These are phyloP conservation scores for Rafetus swinhoei DNA, from an alignment of 2,113 vertebrate species.

Conservation along the genomic window DNA sequence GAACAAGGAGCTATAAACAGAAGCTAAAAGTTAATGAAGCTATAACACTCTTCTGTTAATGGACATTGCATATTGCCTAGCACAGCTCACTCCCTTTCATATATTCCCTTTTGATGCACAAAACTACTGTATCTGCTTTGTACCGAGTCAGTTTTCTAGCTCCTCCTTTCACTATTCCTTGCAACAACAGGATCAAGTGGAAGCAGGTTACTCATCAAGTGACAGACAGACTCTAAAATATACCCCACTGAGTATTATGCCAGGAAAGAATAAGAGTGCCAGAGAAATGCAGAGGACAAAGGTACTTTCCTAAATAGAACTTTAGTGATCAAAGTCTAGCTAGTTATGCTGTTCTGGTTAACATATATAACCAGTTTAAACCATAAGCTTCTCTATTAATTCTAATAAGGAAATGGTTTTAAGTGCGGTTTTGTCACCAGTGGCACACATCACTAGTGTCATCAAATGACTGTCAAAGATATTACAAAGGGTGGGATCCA, in stretches of 20 bases:
- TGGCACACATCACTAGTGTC: not conserved
- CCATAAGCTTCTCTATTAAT: not conserved
- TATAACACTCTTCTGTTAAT: not conserved
- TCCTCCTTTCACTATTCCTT: not conserved
- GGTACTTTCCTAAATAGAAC: not conserved
- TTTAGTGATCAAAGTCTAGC: not conserved
- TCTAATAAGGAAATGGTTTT: not conserved
- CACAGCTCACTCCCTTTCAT: not conserved
- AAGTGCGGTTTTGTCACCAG: not conserved
- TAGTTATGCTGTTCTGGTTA: not conserved
- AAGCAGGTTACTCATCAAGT: not conserved
- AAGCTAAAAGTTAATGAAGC: not conserved
- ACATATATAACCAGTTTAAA: not conserved
- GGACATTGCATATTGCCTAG: accelerated
- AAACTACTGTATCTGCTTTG: not conserved
- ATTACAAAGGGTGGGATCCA: not conserved
- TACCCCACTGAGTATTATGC: not conserved
- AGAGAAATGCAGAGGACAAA: not conserved
- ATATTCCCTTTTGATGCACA: not conserved
- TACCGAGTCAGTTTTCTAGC: not conserved
- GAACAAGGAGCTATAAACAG: not conserved
- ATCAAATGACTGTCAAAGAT: not conserved
- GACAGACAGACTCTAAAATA: not conserved
- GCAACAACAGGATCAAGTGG: not conserved
- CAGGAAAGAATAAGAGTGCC: not conserved